Evolutionary conservation across 2,888 invertebrate genomes (phyloP), one percentile per base, ranked within the genome.

Genomic region (Sialis fuliginosa): DNA sequence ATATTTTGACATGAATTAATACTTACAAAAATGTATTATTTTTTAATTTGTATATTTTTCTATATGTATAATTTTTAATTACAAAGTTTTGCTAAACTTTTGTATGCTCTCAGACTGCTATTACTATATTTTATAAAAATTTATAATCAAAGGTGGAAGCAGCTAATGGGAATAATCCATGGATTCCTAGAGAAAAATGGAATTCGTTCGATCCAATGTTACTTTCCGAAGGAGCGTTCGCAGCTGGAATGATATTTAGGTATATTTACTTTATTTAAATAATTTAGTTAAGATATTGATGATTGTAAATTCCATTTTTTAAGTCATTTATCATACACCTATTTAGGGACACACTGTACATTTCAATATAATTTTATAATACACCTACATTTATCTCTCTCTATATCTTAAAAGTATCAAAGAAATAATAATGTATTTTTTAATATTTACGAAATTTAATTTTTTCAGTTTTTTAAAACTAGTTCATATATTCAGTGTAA

Each of bases 401-500:
- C 2, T 22, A 22, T 22, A 22, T 22, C 22, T 22, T 22, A 22
- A 35, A 35, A 35, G 2, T 3, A 35, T 9, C 35, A 4, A 35
- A 35, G n/a, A 35, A n/a, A 35, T 35, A n/a, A n/a, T n/a, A n/a
- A n/a, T n/a, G n/a, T n/a, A n/a, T n/a, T n/a, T n/a, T n/a, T n/a
- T n/a, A n/a, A n/a, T n/a, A n/a, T n/a, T n/a, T n/a, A n/a, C n/a
- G n/a, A n/a, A n/a, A n/a, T n/a, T n/a, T n/a, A n/a, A n/a, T n/a
- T 52, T 52, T 67, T 66, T 58, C 63, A 91, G 90, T 51, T 92
- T 89, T 58, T 72, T 96, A 48, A 96, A 96, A 64, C 74, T 96
- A 58, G 93, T 96, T 13, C 93, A 95, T 64, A 90, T 95, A 61
- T 95, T 95, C 72, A 93, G 92, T 51, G 89, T 96, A 52, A 95